Evolutionary conservation across 2,797 vertebrate species (phyloP).

Genomic region (Petrocephalus sullivani): DNA sequence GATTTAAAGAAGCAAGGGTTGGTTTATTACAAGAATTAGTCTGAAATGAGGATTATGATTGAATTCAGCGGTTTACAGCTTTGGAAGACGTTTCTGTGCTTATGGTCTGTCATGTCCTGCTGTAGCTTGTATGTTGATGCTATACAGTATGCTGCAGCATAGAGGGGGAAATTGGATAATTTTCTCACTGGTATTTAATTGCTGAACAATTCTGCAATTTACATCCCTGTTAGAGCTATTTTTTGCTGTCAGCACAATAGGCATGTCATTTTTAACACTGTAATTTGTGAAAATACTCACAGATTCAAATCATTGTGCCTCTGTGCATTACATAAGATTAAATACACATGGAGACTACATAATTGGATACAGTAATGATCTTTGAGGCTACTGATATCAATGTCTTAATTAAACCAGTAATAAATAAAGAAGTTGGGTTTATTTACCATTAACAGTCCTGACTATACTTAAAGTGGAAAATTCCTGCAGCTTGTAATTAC

Average conservation of each 20-base stretch:
- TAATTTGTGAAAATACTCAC: neutral
- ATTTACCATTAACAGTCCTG: slow-evolving; percentile 39
- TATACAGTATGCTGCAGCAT: neutral
- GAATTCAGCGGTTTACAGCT: neutral
- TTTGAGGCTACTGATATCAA: neutral
- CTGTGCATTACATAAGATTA: neutral
- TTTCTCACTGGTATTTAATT: slow-evolving; percentile 17
- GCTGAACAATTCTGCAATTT: slow-evolving; percentile 8
- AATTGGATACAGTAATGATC: slow-evolving; percentile 12
- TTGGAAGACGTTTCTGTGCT: neutral
- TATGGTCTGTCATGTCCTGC: neutral
- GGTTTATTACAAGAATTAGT: slow-evolving; percentile 38
- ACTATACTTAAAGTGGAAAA: slow-evolving; percentile 35
- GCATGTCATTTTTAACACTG: neutral
- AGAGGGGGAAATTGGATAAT: neutral
- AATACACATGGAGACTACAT: neutral
- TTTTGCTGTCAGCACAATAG: neutral
- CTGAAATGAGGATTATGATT: slow-evolving; percentile 28
- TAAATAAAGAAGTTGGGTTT: slow-evolving; percentile 33
- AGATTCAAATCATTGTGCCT: neutral
- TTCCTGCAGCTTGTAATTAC: slow-evolving; percentile 37
- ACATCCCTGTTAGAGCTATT: slow-evolving; percentile 13
- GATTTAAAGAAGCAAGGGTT: slow-evolving; percentile 30
- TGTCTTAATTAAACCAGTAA: slow-evolving; percentile 18
- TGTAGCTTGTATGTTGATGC: slow-evolving; percentile 5